phyloP scores from a whole-genome alignment of 2,888 invertebrate species.

The Rotaria magnacalcarata region DNA sequence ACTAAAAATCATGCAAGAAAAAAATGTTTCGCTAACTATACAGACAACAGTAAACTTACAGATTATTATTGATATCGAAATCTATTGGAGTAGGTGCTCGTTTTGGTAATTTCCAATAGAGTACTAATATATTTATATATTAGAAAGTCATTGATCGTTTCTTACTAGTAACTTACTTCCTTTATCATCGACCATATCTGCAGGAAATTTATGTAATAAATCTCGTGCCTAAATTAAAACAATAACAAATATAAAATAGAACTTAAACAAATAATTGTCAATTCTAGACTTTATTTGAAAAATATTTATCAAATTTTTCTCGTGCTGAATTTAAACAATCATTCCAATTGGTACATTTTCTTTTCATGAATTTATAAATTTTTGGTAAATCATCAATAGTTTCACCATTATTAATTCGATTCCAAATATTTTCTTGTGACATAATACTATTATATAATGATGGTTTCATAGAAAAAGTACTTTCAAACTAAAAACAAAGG shows the following conservation, averaged over 20 bases:
- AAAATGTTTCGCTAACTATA: background rate
- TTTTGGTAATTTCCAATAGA: slow-evolving; percentile 60
- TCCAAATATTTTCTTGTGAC: slow-evolving; percentile 49
- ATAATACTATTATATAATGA: slow-evolving; percentile 56
- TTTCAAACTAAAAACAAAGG: slow-evolving; percentile 55
- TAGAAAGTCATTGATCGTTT: background rate
- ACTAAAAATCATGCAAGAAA: slow-evolving; percentile 49
- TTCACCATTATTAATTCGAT: slow-evolving; percentile 49
- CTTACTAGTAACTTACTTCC: slow-evolving; percentile 50
- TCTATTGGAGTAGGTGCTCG: slow-evolving; percentile 56
- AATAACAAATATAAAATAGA: background rate
- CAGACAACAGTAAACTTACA: slow-evolving; percentile 50
- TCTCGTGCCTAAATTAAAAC: slow-evolving; percentile 54
- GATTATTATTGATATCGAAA: slow-evolving; percentile 52
- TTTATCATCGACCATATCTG: slow-evolving; percentile 53
- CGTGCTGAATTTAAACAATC: slow-evolving; percentile 55
- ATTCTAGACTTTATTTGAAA: slow-evolving; percentile 56
- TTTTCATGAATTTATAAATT: slow-evolving; percentile 51
- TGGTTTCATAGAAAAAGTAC: slow-evolving; percentile 56
- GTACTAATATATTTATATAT: slow-evolving; percentile 50
- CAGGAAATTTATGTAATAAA: slow-evolving; percentile 57
- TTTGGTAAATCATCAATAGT: slow-evolving; percentile 52
- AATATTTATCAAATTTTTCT: slow-evolving; percentile 59
- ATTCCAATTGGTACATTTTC: slow-evolving; percentile 51
- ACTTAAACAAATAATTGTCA: background rate